Evolutionary conservation across 2,797 vertebrate species (phyloP).

Genomic region (Chiroxiphia lanceolata): DNA sequence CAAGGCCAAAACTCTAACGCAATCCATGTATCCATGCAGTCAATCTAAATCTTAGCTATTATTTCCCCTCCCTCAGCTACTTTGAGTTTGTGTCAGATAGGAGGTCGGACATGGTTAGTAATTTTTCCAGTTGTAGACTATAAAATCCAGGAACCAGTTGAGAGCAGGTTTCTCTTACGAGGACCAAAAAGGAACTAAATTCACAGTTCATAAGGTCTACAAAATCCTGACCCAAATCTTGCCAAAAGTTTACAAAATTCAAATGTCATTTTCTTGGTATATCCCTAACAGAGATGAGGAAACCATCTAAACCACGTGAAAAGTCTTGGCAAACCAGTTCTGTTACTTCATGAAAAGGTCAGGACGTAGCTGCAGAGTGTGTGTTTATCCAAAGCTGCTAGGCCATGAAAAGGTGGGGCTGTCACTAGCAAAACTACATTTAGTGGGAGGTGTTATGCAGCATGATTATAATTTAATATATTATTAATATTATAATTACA

Average conservation of each 20-base stretch:
- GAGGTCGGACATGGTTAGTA: neutral
- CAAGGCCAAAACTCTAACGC: neutral
- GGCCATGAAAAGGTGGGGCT: neutral
- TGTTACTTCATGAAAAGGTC: neutral
- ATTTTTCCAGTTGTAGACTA: neutral
- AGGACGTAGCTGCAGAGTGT: neutral
- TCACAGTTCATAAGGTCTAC: neutral
- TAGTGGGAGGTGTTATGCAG: neutral
- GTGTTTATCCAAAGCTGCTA: neutral
- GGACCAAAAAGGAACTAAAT: neutral
- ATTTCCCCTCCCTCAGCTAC: neutral
- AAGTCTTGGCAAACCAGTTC: conserved; percentile 20
- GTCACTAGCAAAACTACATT: neutral
- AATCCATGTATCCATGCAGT: neutral
- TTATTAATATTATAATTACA: neutral
- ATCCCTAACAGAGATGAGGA: neutral
- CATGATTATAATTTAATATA: neutral
- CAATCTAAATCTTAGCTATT: neutral
- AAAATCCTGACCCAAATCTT: neutral
- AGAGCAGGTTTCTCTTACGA: neutral
- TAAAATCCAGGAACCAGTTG: neutral
- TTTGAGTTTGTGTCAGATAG: neutral
- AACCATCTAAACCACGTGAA: neutral
- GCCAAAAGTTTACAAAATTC: neutral
- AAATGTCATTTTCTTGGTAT: neutral